A percentile compares a stretch with the other conserved stretches of the same genome.
phyloP scores from a whole-genome alignment of 2,888 invertebrate species.

The Cataglyphis livida region DNA sequence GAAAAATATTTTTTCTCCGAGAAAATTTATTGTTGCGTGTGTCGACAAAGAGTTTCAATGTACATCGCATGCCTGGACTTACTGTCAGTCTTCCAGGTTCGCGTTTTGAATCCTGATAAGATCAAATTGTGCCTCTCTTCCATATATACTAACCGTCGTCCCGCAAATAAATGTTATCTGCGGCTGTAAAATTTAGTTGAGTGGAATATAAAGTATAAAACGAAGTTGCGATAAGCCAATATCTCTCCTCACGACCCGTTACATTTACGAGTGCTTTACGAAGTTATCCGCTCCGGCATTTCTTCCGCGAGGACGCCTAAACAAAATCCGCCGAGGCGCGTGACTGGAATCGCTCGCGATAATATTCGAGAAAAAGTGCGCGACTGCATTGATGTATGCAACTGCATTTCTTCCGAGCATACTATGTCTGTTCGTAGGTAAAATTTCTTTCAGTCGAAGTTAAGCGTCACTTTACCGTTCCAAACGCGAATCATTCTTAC shows the following conservation, averaged over 20 bases:
- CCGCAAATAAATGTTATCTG: slow-evolving; percentile 46
- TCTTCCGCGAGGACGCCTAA: slow-evolving; percentile 50
- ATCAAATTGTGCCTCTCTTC: slow-evolving; percentile 12
- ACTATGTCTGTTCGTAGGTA: background rate
- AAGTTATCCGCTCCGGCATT: slow-evolving; percentile 39
- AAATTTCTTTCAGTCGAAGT: slow-evolving; percentile 24
- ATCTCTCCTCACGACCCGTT: slow-evolving; percentile 57
- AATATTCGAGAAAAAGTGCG: slow-evolving; percentile 14
- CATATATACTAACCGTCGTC: background rate
- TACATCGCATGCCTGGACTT: background rate
- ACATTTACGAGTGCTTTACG: slow-evolving; percentile 55
- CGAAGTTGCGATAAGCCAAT: slow-evolving; percentile 55
- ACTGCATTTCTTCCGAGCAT: background rate
- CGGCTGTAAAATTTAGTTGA: slow-evolving; percentile 49
- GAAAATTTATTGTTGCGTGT: background rate
- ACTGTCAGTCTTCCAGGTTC: background rate
- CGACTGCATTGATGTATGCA: background rate
- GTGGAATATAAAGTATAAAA: slow-evolving; percentile 53
- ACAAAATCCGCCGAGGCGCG: slow-evolving; percentile 42
- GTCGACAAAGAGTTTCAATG: background rate
- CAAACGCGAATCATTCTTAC: background rate
- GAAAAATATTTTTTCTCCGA: background rate
- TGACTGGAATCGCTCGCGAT: slow-evolving; percentile 45
- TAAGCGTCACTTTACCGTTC: background rate
- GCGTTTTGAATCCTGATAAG: slow-evolving; percentile 34